These are phyloP conservation scores for Trissoscelio sp. DNA, from an alignment of 2,888 invertebrate species.

Conservation along the genomic window DNA sequence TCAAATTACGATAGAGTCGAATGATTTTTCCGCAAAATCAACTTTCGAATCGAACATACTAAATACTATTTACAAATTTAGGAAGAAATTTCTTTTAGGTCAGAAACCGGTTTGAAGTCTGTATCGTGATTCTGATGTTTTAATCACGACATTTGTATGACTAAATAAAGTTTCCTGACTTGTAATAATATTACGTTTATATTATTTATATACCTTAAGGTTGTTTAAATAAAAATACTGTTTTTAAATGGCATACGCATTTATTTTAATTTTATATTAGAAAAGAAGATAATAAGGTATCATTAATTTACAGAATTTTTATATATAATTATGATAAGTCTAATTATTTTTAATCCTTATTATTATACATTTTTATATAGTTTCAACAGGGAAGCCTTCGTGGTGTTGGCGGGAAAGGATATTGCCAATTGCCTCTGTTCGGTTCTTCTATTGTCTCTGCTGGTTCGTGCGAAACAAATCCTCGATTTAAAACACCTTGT, in stretches of 20 bases:
- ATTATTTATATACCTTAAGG: neutral
- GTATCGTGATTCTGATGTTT: slow-evolving; percentile 2
- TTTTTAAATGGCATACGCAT: neutral
- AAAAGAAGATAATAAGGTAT: too few species aligned
- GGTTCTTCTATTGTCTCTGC: slow-evolving; percentile 76
- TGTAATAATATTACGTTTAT: neutral
- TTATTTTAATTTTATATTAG: too few species aligned
- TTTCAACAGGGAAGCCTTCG: slow-evolving; percentile 72
- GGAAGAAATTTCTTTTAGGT: slow-evolving; percentile 13
- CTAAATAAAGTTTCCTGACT: slow-evolving; percentile 23
- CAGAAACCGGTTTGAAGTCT: slow-evolving; percentile 10
- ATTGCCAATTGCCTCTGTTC: slow-evolving; percentile 80
- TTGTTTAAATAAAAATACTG: too few species aligned
- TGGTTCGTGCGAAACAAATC: slow-evolving; percentile 77
- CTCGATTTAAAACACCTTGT: slow-evolving; percentile 79
- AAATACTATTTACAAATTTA: neutral
- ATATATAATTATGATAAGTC: too few species aligned
- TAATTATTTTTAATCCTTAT: too few species aligned
- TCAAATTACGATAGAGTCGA: neutral
- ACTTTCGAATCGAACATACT: slow-evolving; percentile 17
- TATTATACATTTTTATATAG: too few species aligned
- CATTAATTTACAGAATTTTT: too few species aligned
- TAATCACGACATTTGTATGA: slow-evolving; percentile 25
- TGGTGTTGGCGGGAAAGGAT: slow-evolving; percentile 80
- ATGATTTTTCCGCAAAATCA: slow-evolving; percentile 3